Conservation (phyloP, 2,797 vertebrate genomes). For the Spinus olivaceus region DNA sequence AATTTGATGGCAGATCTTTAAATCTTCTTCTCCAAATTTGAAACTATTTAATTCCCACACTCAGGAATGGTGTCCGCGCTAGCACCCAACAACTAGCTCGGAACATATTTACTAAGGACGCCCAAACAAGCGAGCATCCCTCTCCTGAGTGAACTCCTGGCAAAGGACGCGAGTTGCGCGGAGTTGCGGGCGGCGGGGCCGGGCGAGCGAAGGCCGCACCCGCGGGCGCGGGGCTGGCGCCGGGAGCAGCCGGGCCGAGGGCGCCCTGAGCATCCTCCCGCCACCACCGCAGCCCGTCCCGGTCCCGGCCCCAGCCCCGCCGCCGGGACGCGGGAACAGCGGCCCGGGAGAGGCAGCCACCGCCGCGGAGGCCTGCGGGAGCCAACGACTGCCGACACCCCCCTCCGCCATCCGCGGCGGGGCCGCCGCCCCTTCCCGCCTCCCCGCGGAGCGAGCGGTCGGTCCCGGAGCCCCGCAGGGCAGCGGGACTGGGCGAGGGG, state of each 20-base stretch:
- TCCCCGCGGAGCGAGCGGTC: neutral
- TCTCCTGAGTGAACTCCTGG: rapidly evolving
- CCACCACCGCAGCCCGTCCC: neutral
- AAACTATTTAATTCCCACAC: neutral
- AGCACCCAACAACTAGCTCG: rapidly evolving
- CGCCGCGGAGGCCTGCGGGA: neutral
- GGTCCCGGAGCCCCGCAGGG: neutral
- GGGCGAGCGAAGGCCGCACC: neutral
- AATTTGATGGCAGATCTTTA: neutral
- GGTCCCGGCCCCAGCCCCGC: no score
- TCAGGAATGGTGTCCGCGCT: rapidly evolving
- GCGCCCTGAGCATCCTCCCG: neutral
- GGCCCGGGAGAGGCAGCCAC: neutral
- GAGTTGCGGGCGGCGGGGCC: neutral
- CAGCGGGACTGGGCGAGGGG: neutral
- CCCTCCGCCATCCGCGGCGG: neutral
- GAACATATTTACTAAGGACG: rapidly evolving
- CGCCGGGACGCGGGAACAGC: neutral
- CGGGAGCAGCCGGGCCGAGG: neutral
- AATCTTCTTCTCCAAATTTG: rapidly evolving
- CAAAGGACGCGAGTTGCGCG: neutral
- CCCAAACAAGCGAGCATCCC: neutral
- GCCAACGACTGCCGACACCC: rapidly evolving
- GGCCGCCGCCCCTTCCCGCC: neutral
- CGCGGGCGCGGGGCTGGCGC: neutral